phyloP scores from a whole-genome alignment of 1,140 invertebrate genomes.

The Campoletis sonorensis region DNA sequence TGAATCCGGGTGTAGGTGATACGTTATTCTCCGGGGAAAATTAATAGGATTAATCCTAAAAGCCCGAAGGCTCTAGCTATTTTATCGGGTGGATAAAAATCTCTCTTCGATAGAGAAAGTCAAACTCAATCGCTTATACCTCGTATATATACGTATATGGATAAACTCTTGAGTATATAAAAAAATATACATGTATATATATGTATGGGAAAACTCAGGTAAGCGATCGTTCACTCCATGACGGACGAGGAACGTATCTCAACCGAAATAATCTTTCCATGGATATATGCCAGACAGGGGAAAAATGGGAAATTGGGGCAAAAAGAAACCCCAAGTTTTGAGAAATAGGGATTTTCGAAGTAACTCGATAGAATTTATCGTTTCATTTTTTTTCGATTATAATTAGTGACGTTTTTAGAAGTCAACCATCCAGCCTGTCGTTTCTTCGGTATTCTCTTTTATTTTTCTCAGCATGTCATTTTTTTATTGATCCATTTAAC shows the following conservation, averaged over 20 bases:
- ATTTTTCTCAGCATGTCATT: no score
- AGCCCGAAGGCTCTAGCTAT: conserved; percentile 16
- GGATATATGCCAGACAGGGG: background rate
- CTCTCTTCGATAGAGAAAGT: background rate
- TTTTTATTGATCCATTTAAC: no score
- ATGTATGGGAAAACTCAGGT: background rate
- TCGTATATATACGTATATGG: background rate
- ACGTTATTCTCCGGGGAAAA: background rate
- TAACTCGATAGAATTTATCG: no score
- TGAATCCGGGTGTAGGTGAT: background rate
- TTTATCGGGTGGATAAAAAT: conserved; percentile 38
- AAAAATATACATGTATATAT: no score
- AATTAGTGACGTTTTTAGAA: no score
- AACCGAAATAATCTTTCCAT: conserved; percentile 27
- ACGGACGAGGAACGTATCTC: conserved; percentile 26
- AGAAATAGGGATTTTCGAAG: no score
- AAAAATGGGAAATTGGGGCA: no score
- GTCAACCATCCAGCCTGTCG: no score
- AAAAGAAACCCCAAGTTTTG: no score
- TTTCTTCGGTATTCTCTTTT: no score
- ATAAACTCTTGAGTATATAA: no score
- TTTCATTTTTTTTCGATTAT: no score
- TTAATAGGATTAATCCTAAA: conserved; percentile 29
- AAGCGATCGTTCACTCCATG: conserved; percentile 29
- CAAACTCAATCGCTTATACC: background rate